Evolutionary conservation across 2,113 vertebrate species (phyloP).

Genomic region (Falcunculus frontatus): DNA sequence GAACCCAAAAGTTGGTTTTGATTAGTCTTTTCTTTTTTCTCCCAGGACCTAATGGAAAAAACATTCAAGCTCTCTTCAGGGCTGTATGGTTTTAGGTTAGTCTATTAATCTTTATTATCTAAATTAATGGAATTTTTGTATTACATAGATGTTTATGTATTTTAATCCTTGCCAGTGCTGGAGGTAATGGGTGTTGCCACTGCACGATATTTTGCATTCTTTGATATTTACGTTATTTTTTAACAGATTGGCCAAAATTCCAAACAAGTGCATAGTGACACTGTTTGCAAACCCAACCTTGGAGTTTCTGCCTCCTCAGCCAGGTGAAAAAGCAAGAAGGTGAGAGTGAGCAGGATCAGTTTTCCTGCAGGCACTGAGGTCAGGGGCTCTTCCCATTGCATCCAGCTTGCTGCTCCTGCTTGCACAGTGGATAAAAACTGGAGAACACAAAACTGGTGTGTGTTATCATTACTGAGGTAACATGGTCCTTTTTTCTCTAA

Average conservation of each 20-base stretch:
- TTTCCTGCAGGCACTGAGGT: background rate
- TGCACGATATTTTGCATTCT: conserved; percentile 32
- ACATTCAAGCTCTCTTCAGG: background rate
- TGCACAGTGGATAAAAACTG: background rate
- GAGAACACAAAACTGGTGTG: background rate
- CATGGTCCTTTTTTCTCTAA: background rate
- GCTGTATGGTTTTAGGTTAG: background rate
- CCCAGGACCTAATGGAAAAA: background rate
- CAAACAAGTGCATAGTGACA: background rate
- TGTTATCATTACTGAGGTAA: background rate
- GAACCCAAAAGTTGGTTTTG: background rate
- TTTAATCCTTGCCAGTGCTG: conserved; percentile 40
- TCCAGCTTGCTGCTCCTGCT: background rate
- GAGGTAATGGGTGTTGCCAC: conserved; percentile 51
- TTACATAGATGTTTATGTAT: conserved; percentile 40
- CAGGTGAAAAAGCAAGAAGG: background rate
- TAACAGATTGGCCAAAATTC: conserved; percentile 2
- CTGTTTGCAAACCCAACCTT: background rate
- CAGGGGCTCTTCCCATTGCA: background rate
- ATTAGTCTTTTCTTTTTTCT: background rate
- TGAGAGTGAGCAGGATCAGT: background rate
- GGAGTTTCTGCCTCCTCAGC: background rate
- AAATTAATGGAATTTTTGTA: conserved; percentile 43
- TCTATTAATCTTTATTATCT: conserved; percentile 55
- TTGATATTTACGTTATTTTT: conserved; percentile 44